phyloP scores from a whole-genome alignment of 30 jellyfish, hydroid and myxozoan genomes.

The Phacellophora camtschatica region DNA sequence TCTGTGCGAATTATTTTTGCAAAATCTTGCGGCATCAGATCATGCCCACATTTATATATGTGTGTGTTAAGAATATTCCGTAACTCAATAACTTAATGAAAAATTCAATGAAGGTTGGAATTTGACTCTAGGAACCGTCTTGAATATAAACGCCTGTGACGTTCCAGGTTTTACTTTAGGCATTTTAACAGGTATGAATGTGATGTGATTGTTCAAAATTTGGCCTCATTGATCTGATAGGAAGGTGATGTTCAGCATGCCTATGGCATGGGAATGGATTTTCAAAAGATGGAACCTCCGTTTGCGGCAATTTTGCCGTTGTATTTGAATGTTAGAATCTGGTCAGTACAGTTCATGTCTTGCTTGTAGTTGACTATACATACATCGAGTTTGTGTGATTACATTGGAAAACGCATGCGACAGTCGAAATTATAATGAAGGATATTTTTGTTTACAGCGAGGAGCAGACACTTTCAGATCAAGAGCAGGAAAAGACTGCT shows the following conservation, averaged over 20 bases:
- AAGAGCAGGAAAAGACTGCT: constrained; percentile 39
- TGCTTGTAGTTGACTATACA: not conserved
- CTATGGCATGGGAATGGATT: constrained; percentile 55
- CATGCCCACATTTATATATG: too few species aligned
- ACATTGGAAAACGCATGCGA: not conserved
- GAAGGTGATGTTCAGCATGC: constrained; percentile 38
- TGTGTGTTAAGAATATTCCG: too few species aligned
- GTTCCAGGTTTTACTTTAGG: constrained; percentile 40
- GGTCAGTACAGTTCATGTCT: constrained; percentile 30
- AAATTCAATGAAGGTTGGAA: not conserved
- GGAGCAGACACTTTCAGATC: constrained; percentile 70
- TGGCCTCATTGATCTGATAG: constrained; percentile 12
- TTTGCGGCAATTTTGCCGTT: constrained; percentile 54
- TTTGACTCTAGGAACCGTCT: not conserved
- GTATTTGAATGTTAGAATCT: constrained; percentile 38
- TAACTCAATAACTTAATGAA: not conserved
- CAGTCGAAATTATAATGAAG: not conserved
- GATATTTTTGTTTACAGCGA: constrained; percentile 44
- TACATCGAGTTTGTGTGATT: not conserved
- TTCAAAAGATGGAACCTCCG: constrained; percentile 75
- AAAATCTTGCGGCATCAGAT: not conserved
- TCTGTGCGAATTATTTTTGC: not conserved
- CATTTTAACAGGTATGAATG: constrained; percentile 31
- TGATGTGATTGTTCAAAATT: not conserved
- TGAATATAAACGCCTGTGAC: not conserved